phyloP scores from a whole-genome alignment of 2,113 vertebrate genomes.

The Neotoma lepida region DNA sequence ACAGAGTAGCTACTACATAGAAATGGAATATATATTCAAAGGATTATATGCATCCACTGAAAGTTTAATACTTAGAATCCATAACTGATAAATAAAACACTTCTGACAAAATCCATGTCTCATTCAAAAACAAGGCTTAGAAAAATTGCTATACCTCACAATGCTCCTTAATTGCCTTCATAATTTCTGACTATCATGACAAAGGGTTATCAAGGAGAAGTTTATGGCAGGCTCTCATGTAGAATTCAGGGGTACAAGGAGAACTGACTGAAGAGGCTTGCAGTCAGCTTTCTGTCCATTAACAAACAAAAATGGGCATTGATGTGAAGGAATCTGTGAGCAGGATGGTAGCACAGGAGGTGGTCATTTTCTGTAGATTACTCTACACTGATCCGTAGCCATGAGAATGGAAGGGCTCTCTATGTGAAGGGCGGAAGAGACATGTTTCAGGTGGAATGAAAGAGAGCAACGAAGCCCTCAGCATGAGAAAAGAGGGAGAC shows the following conservation, averaged over 20 bases:
- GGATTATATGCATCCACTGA: neutral
- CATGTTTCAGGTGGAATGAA: neutral
- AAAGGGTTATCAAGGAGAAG: neutral
- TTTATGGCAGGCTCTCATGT: neutral
- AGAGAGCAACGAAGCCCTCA: neutral
- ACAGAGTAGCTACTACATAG: neutral
- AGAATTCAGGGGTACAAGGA: neutral
- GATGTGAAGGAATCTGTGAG: neutral
- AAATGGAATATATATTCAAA: conserved; percentile 3
- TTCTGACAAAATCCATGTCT: neutral
- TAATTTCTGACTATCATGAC: neutral
- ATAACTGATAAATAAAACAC: neutral
- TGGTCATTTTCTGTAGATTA: neutral
- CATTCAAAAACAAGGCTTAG: neutral
- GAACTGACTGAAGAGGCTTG: neutral
- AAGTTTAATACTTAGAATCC: neutral
- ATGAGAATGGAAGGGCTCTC: neutral
- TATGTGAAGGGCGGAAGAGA: neutral
- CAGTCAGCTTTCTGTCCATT: neutral
- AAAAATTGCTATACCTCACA: neutral
- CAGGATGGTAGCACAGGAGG: neutral
- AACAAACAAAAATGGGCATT: neutral
- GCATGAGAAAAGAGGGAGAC: neutral
- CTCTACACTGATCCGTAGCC: neutral
- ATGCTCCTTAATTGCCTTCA: neutral